These are phyloP conservation scores for Hybognathus amarus DNA, from an alignment of 2,797 vertebrate genomes.

Conservation along the genomic window DNA sequence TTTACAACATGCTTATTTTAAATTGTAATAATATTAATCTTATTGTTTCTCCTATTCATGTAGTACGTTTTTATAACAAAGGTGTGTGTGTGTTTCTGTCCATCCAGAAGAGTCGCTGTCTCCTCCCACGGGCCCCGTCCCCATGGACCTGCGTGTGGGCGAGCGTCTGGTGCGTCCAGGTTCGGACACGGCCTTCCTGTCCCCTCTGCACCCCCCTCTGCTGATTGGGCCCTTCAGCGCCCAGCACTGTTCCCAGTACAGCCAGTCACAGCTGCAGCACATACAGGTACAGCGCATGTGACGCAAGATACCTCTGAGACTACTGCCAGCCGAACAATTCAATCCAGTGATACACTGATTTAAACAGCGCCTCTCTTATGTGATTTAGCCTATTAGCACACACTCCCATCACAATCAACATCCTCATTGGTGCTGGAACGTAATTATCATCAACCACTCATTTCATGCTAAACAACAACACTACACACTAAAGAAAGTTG, in stretches of 20 bases:
- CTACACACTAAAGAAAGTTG: neutral
- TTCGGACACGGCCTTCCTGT: conserved; percentile 87
- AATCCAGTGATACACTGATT: neutral
- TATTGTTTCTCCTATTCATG: neutral
- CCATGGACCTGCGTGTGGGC: conserved; percentile 95
- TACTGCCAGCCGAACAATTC: neutral
- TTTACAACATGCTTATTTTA: neutral
- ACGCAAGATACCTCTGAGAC: neutral
- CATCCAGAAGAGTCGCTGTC: conserved; percentile 64
- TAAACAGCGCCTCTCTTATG: neutral
- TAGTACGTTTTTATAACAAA: neutral
- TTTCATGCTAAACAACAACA: neutral
- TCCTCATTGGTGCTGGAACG: neutral
- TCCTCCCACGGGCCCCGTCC: conserved; percentile 73
- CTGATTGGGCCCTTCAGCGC: conserved; percentile 79
- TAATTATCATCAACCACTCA: neutral
- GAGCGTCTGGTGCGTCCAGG: conserved; percentile 87
- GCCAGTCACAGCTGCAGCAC: conserved; percentile 79
- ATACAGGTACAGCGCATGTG: conserved; percentile 81
- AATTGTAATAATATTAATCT: neutral
- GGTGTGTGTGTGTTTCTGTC: conserved; percentile 36
- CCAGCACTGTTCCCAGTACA: conserved; percentile 74
- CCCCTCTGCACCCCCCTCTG: conserved; percentile 85
- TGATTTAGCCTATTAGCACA: neutral
- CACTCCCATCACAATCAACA: neutral